A percentile compares a stretch with the other conserved stretches of the same genome.
phyloP scores from a whole-genome alignment of 1,140 invertebrate genomes.

The Hormaphis cornu region DNA sequence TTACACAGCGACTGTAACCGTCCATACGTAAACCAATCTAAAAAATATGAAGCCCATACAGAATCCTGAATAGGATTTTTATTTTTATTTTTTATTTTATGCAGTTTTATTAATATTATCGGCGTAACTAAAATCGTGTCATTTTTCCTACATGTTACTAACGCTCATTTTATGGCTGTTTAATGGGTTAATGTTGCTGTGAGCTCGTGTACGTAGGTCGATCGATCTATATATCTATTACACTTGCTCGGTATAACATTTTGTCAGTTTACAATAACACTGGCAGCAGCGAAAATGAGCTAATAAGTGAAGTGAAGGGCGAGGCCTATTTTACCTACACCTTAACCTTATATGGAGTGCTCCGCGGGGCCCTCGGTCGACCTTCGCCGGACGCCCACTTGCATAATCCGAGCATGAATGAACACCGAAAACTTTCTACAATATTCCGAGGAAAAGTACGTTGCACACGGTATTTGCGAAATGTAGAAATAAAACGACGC shows the following conservation, averaged over 20 bases:
- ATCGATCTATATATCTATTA: not conserved
- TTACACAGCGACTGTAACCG: no score
- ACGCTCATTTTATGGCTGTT: no score
- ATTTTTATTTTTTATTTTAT: no score
- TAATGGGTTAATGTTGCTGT: not conserved
- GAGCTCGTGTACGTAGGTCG: not conserved
- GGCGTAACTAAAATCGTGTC: no score
- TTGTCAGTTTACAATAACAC: not conserved
- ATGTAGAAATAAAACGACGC: no score
- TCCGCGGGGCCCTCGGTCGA: slow-evolving; percentile 1
- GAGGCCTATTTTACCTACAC: slow-evolving; percentile 31
- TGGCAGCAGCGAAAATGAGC: not conserved
- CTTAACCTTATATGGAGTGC: slow-evolving; percentile 31
- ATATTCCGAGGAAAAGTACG: not conserved
- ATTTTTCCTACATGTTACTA: no score
- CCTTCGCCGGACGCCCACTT: slow-evolving; percentile 24
- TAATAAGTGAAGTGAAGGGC: slow-evolving; percentile 31
- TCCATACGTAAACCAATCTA: no score
- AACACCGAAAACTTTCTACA: slow-evolving; percentile 21
- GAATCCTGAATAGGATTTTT: no score
- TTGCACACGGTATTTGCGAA: not conserved
- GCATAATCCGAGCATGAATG: slow-evolving; percentile 21
- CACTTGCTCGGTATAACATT: not conserved
- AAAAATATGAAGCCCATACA: no score
- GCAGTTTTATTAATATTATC: no score